These are phyloP conservation scores for Archips crataeganus DNA, from an alignment of 2,888 invertebrate species.

Conservation along the genomic window DNA sequence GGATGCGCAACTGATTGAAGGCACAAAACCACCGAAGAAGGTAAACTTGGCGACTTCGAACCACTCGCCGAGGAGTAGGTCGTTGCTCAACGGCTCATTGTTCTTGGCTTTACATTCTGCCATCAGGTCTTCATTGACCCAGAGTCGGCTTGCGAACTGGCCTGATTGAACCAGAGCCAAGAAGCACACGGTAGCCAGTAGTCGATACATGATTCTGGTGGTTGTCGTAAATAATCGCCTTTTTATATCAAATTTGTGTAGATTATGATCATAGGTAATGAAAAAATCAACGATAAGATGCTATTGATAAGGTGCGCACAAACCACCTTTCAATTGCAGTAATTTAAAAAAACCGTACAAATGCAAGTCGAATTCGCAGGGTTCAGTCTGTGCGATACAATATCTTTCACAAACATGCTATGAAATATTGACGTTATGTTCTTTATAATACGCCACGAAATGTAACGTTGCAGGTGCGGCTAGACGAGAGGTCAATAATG, in stretches of 20 bases:
- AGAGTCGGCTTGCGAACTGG: background rate
- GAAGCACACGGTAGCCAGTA: background rate
- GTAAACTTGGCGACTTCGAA: slow-evolving; percentile 8
- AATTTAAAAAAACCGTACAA: no score
- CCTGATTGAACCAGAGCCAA: background rate
- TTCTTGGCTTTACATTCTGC: background rate
- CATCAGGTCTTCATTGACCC: background rate
- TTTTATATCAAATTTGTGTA: slow-evolving; percentile 5
- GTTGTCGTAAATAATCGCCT: background rate
- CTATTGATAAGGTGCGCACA: no score
- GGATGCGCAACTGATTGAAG: background rate
- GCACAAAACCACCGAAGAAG: background rate
- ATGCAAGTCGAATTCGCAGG: no score
- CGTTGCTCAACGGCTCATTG: background rate
- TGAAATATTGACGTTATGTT: no score
- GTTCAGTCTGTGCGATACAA: no score
- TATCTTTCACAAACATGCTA: no score
- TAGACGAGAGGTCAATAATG: no score
- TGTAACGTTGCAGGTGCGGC: no score
- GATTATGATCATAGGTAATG: background rate
- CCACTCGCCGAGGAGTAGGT: slow-evolving; percentile 3
- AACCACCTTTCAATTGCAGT: no score
- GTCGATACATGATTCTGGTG: slow-evolving; percentile 7
- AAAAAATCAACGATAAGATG: no score
- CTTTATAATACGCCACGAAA: no score